Conservation (phyloP, 1,140 invertebrate species). For the Apis florea region DNA sequence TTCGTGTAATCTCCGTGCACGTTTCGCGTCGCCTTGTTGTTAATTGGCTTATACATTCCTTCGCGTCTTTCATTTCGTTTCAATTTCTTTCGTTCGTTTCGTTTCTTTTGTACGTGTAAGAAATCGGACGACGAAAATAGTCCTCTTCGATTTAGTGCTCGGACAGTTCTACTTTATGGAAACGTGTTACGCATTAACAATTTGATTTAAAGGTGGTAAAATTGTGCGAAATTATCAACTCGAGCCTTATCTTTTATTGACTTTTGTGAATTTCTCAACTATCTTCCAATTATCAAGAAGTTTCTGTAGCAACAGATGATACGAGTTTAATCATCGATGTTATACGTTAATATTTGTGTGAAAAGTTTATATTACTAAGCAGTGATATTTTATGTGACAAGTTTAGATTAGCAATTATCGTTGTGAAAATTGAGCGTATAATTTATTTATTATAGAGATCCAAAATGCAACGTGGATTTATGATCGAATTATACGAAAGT, state of each 20-base stretch:
- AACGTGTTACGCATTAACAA: neutral
- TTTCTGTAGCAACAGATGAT: conserved; percentile 3
- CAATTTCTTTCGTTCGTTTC: neutral
- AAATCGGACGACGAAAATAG: neutral
- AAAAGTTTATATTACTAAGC: neutral
- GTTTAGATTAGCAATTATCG: neutral
- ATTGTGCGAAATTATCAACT: neutral
- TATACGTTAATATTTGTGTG: neutral
- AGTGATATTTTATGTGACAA: neutral
- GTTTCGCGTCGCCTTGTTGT: neutral
- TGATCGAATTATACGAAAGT: neutral
- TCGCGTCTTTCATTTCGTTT: neutral
- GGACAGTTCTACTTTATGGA: neutral
- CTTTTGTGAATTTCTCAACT: neutral
- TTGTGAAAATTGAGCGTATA: neutral
- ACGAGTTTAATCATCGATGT: neutral
- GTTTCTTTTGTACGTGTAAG: too few relatives aligned
- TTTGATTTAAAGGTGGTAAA: neutral
- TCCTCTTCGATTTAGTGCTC: neutral
- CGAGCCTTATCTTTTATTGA: neutral
- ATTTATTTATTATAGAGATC: too few relatives aligned
- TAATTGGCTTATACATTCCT: neutral
- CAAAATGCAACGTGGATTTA: neutral
- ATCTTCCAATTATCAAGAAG: neutral
- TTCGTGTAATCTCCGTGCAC: neutral